Evolutionary conservation across 2,797 vertebrate species (phyloP).

Genomic region (Enteromius fasciolatus): DNA sequence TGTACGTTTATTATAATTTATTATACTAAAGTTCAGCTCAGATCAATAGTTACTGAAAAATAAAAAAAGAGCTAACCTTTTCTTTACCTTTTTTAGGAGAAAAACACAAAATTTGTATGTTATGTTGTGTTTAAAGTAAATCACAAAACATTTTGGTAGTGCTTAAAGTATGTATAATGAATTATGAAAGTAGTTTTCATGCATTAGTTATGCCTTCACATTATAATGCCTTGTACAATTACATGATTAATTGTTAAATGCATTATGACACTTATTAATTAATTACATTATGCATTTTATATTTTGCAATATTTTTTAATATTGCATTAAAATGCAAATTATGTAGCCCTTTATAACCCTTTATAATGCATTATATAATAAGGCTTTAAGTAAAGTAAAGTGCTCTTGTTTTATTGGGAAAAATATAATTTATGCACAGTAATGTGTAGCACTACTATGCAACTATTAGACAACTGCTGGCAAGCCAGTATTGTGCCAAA

Average conservation of each 20-base stretch:
- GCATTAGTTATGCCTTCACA: not conserved
- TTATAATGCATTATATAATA: not conserved
- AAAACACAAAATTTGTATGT: not conserved
- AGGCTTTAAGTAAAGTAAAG: not conserved
- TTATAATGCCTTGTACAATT: not conserved
- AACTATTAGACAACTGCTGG: not conserved
- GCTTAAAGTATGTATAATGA: not conserved
- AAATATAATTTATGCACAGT: not conserved
- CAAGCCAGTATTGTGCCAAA: not conserved
- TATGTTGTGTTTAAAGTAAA: not conserved
- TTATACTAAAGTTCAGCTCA: too few species aligned
- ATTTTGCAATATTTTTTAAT: not conserved
- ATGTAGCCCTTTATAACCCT: not conserved
- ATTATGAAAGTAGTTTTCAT: not conserved
- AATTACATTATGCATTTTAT: not conserved
- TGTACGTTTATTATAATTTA: too few species aligned
- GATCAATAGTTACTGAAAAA: not conserved
- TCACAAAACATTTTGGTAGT: not conserved
- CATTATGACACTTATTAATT: not conserved
- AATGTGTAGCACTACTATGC: not conserved
- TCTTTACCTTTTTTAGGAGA: not conserved
- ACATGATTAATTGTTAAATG: not conserved
- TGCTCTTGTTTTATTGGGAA: not conserved
- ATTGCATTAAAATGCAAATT: not conserved
- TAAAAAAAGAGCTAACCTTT: not conserved